Percentiles rank a stretch among this genome's conserved stretches.
Evolutionary conservation across 2,113 vertebrate genomes (phyloP).

Genomic region (Dascyllus trimaculatus): DNA sequence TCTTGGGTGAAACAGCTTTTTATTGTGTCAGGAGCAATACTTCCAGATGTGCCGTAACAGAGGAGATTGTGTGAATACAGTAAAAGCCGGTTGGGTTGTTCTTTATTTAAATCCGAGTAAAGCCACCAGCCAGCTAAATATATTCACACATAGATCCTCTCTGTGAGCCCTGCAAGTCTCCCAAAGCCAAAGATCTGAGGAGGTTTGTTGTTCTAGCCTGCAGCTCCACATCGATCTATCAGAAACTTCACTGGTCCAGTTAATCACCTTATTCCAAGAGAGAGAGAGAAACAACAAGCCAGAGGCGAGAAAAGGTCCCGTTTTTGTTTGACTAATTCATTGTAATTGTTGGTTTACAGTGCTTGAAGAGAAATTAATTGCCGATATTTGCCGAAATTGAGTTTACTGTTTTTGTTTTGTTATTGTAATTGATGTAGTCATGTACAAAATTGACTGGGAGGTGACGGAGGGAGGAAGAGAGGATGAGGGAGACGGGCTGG

Average conservation of each 20-base stretch:
- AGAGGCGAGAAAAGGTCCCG: conserved; percentile 36
- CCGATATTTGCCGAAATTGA: conserved; percentile 52
- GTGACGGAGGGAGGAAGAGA: conserved; percentile 29
- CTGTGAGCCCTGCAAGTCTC: conserved; percentile 59
- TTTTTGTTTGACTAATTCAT: conserved; percentile 50
- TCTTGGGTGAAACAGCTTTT: conserved; percentile 22
- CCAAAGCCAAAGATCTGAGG: conserved; percentile 72
- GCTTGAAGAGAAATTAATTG: conserved; percentile 53
- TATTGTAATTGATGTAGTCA: conserved; percentile 59
- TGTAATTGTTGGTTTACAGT: conserved; percentile 45
- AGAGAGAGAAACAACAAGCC: conserved; percentile 45
- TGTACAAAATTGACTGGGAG: conserved; percentile 54
- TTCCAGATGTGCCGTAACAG: conserved; percentile 2
- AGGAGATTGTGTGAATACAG: conserved; percentile 55
- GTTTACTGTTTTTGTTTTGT: conserved; percentile 57
- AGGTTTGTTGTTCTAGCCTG: conserved; percentile 76
- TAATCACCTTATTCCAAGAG: conserved; percentile 72
- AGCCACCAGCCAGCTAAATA: conserved; percentile 60
- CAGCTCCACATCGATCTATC: conserved; percentile 72
- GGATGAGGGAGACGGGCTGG: background rate
- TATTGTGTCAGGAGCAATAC: conserved; percentile 39
- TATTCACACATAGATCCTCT: conserved; percentile 68
- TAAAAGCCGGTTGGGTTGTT: conserved; percentile 56
- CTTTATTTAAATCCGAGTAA: conserved; percentile 69
- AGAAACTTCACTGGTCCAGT: conserved; percentile 69